These are phyloP conservation scores for Acanthopagrus latus DNA, from an alignment of 2,797 vertebrate species.

Conservation along the genomic window DNA sequence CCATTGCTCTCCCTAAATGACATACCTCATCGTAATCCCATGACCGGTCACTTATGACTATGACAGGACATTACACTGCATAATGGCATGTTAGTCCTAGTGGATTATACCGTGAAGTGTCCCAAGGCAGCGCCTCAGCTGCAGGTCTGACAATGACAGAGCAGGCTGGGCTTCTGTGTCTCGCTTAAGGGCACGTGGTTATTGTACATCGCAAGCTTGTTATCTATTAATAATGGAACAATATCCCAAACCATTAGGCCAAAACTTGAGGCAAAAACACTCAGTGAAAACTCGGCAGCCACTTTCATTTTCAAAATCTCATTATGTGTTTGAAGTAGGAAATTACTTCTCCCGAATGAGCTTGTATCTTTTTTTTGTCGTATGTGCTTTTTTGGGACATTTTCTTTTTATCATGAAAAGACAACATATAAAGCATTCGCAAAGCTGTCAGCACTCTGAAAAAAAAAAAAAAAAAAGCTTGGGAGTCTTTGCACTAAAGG, in stretches of 20 bases:
- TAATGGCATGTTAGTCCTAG: slow-evolving; percentile 67
- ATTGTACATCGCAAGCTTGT: slow-evolving; percentile 55
- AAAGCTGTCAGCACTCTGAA: neutral
- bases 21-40: slow-evolving; percentile 46
- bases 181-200: slow-evolving; percentile 51
- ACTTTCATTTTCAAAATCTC: slow-evolving; percentile 14
- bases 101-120: slow-evolving; percentile 56
- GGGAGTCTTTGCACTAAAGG: neutral
- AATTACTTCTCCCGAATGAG: slow-evolving; percentile 3
- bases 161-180: slow-evolving; percentile 40
- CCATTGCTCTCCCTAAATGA: slow-evolving; percentile 45
- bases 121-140: slow-evolving; percentile 39
- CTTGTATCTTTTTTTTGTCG: neutral
- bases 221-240: slow-evolving; percentile 62
- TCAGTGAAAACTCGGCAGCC: slow-evolving; percentile 7
- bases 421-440: neutral
- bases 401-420: neutral
- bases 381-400: neutral
- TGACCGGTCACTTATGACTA: slow-evolving; percentile 48
- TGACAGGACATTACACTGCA: slow-evolving; percentile 60
- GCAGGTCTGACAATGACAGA: slow-evolving; percentile 67
- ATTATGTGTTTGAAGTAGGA: slow-evolving; percentile 17
- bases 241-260: slow-evolving; percentile 50
- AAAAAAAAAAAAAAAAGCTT: no score
- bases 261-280: slow-evolving; percentile 25